Conservation (phyloP, 2,113 vertebrate genomes). For the Xiphias gladius region DNA sequence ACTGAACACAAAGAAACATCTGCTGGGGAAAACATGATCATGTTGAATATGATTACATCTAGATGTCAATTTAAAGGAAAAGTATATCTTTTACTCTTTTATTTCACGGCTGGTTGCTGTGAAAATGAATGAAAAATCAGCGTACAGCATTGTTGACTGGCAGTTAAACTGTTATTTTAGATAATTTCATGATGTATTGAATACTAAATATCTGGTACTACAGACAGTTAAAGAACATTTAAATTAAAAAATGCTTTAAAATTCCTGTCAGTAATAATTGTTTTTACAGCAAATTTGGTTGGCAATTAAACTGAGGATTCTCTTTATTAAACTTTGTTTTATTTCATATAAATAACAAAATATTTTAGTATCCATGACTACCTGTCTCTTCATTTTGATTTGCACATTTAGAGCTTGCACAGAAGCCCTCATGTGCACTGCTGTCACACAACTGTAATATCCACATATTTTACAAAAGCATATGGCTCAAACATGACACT, state of each 20-base stretch:
- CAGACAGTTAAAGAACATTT: not conserved
- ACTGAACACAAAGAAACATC: slow-evolving; percentile 76
- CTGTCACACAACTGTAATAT: not conserved
- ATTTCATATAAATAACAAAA: not conserved
- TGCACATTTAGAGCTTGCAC: not conserved
- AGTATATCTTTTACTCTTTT: too few relatives aligned
- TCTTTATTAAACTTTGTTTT: not conserved
- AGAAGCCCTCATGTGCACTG: not conserved
- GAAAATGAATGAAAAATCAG: too few relatives aligned
- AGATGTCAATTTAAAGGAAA: not conserved
- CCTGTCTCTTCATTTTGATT: not conserved
- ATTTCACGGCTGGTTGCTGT: too few relatives aligned
- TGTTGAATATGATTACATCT: not conserved
- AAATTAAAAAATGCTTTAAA: not conserved
- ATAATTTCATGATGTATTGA: not conserved
- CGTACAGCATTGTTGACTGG: too few relatives aligned
- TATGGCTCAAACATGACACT: not conserved
- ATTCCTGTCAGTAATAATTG: not conserved
- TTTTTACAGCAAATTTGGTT: not conserved
- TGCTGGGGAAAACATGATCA: slow-evolving; percentile 68
- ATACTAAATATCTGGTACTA: not conserved
- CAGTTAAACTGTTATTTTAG: too few relatives aligned
- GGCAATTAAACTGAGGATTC: not conserved
- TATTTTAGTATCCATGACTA: not conserved
- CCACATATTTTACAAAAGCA: not conserved